phyloP scores from a whole-genome alignment of 1,140 invertebrate species.

The Megalopta genalis region DNA sequence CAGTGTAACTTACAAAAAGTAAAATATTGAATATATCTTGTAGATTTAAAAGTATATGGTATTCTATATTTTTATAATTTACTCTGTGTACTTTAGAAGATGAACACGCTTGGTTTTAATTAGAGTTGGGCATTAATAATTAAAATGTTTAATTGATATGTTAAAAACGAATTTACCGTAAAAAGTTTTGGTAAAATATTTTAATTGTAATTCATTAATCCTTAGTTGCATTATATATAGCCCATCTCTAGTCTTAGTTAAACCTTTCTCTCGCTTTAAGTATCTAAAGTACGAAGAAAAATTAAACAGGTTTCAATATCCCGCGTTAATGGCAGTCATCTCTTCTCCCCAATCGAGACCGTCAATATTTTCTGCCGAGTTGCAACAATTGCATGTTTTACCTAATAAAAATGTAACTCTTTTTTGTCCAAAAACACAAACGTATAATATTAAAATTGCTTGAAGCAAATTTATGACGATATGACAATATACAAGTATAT shows the following conservation, averaged over 20 bases:
- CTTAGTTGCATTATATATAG: no score
- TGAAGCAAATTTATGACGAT: slow-evolving; percentile 87
- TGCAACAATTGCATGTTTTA: slow-evolving; percentile 86
- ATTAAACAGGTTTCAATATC: slow-evolving; percentile 80
- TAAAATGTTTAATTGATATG: no score
- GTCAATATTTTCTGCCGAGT: slow-evolving; percentile 82
- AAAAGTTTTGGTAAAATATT: no score
- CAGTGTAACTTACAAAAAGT: neutral
- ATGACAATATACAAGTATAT: slow-evolving; percentile 86
- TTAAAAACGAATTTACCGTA: no score
- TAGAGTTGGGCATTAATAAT: no score
- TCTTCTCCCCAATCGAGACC: slow-evolving; percentile 91
- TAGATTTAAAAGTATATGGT: neutral
- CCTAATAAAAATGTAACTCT: slow-evolving; percentile 88
- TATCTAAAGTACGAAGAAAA: neutral
- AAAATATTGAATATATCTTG: neutral
- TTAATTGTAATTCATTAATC: no score
- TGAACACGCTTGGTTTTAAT: no score
- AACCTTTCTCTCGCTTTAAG: neutral
- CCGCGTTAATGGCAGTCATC: slow-evolving; percentile 90
- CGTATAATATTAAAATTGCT: slow-evolving; percentile 87
- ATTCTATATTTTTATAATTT: neutral
- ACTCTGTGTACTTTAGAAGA: no score
- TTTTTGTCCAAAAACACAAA: slow-evolving; percentile 87
- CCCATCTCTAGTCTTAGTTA: no score